Base-by-base conservation (phyloP, 2,797 vertebrate species). In the Eidolon dupreanum region DNA sequence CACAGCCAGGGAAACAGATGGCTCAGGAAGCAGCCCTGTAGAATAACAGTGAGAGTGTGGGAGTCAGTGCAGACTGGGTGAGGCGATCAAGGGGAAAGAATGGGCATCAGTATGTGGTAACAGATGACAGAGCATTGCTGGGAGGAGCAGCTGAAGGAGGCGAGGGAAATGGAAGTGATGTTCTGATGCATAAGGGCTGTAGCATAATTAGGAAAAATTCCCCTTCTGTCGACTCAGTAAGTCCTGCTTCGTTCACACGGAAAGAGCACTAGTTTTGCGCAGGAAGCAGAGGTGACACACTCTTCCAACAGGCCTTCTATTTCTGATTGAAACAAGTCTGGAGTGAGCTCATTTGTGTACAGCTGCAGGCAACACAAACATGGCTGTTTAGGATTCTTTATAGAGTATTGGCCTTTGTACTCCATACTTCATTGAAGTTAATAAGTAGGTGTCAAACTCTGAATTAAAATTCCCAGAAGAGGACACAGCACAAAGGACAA, bases 401-500 rank as follows among this genome's bases (percentile, higher is more conserved):
- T 98, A 98, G 98, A 98, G 98, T 97, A 95, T 77, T 97, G 97
- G 98, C 96, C 97, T 98, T 98, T 98, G 98, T 98, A 98, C 98
- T 98, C 97, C 98, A 98, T 98, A 98, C 98, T 98, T 99, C 98
- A 98, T 90, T 94, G 96, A 98, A 99, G 98, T 99, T 99, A 99
- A 99, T 99, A 99, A 99, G 98, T 98, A 98, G 98, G 98, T 99
- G 98, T 99, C 99, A 99, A 98, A 99, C 98, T 99, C 98, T 98
- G 98, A 99, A 99, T 99, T 99, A 99, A 98, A 99, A 99, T 98
- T 98, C 98, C 98, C 98, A 98, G 98, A 98, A 98, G 98, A 98
- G 98, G 98, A 98, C 97, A 98, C 97, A 98, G 98, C 98, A 99
- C 98, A 99, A 99, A 99, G 98, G 98, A 98, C 98, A 98, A 98